Conservation (phyloP, 2,888 invertebrate species). For the Philereme vetulata region DNA sequence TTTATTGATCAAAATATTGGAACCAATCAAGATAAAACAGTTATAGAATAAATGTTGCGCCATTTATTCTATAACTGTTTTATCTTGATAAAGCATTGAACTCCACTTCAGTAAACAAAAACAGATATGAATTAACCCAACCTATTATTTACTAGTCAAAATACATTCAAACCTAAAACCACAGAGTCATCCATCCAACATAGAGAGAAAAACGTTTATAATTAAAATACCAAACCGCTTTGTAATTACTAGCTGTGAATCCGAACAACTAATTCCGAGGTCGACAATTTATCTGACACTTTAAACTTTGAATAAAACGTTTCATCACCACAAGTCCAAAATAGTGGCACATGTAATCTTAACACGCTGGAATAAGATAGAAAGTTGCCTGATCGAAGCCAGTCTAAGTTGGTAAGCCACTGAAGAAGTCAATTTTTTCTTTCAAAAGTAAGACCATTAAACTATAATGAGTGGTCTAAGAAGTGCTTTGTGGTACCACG, state of each 20-base stretch:
- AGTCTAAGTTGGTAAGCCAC: constrained; percentile 47
- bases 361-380: constrained; percentile 34
- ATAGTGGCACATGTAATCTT: constrained; percentile 19
- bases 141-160: constrained; percentile 2
- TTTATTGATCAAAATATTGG: too few species aligned
- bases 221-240: constrained; percentile 62
- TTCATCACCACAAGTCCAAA: neutral
- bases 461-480: constrained; percentile 79
- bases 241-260: constrained; percentile 76
- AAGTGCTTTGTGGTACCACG: constrained; percentile 78
- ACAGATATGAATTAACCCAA: constrained; percentile 3
- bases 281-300: constrained; percentile 79
- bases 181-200: constrained; percentile 48
- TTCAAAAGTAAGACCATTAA: constrained; percentile 77
- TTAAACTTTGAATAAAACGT: constrained; percentile 48
- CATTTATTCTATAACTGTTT: too few species aligned
- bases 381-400: constrained; percentile 30
- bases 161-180: constrained; percentile 34
- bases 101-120: too few species aligned
- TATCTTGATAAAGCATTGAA: too few species aligned
- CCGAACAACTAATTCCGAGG: constrained; percentile 74
- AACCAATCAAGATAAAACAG: too few species aligned
- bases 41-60: too few species aligned
- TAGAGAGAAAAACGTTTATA: constrained; percentile 52
- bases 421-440: constrained; percentile 70